phyloP scores from a whole-genome alignment of 1,140 invertebrate species.

The Paracyclopina nana region DNA sequence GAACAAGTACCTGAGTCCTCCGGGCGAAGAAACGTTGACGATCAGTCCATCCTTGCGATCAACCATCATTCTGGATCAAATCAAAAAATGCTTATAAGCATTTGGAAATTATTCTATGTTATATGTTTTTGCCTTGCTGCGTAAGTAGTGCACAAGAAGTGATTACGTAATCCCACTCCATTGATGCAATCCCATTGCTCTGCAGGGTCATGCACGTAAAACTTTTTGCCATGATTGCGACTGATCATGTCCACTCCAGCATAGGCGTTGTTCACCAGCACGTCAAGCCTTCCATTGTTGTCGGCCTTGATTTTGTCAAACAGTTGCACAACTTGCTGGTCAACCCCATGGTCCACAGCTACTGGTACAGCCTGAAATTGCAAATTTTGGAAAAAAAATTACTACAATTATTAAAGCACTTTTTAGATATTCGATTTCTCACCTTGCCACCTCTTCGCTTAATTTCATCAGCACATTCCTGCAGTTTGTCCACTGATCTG shows the following conservation, averaged over 20 bases:
- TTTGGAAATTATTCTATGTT: background rate
- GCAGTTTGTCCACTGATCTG: background rate
- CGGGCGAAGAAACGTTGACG: slow-evolving; percentile 6
- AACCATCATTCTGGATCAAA: slow-evolving; percentile 9
- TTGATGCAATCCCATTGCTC: slow-evolving; percentile 12
- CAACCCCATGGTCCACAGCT: slow-evolving; percentile 7
- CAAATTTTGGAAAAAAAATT: background rate
- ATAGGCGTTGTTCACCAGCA: slow-evolving; percentile 15
- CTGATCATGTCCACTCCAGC: slow-evolving; percentile 5
- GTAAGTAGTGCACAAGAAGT: slow-evolving; percentile 8
- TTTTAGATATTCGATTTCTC: no score
- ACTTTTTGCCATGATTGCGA: slow-evolving; percentile 1
- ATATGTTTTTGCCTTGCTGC: background rate
- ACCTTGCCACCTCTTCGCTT: background rate
- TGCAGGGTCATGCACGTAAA: background rate
- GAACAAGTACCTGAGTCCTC: slow-evolving; percentile 12
- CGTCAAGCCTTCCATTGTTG: slow-evolving; percentile 6
- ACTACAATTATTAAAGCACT: no score
- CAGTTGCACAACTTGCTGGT: slow-evolving; percentile 2
- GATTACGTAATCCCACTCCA: slow-evolving; percentile 8
- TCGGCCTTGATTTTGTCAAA: slow-evolving; percentile 5
- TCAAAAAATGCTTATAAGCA: background rate
- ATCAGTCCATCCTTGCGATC: slow-evolving; percentile 6
- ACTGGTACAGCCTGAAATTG: background rate
- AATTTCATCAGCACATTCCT: background rate